Percentiles rank a stretch among this genome's conserved stretches.
Evolutionary conservation across 64 coral and sea anemone species (phyloP).

Genomic region (Stylophora pistillata): DNA sequence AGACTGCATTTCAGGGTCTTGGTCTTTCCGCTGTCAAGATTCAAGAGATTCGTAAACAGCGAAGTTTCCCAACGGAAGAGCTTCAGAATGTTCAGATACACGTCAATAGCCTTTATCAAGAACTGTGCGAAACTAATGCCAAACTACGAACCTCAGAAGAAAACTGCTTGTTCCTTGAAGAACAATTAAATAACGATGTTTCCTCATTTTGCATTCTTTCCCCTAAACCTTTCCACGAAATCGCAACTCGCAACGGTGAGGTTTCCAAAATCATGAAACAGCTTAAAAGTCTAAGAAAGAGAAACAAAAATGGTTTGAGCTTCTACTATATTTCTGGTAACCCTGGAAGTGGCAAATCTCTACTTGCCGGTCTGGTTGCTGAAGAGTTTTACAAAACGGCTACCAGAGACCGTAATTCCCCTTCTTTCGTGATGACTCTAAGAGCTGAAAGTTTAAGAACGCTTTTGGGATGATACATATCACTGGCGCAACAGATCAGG

Average conservation of each 20-base stretch:
- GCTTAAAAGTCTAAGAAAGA: background rate
- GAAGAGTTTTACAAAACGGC: background rate
- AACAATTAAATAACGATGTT: no score
- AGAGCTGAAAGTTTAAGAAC: background rate
- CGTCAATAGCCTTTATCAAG: background rate
- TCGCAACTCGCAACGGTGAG: background rate
- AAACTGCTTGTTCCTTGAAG: background rate
- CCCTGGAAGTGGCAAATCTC: background rate
- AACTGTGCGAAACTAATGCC: background rate
- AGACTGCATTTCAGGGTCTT: slow-evolving; percentile 5
- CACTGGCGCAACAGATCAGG: background rate
- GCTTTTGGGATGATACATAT: slow-evolving; percentile 6
- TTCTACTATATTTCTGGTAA: background rate
- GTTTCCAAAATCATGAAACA: background rate
- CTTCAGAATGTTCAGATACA: background rate
- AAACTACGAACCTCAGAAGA: background rate
- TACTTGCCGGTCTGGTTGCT: background rate
- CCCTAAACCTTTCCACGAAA: background rate
- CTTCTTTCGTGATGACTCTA: slow-evolving; percentile 22
- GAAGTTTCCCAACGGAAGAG: slow-evolving; percentile 21
- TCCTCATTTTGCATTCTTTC: slow-evolving; percentile 27
- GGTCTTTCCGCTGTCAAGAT: background rate
- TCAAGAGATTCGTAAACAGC: slow-evolving; percentile 12
- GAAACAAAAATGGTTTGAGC: background rate
- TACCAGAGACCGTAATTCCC: no score